Conservation (phyloP, 2,797 vertebrate genomes). For the Uromys caudimaculatus region DNA sequence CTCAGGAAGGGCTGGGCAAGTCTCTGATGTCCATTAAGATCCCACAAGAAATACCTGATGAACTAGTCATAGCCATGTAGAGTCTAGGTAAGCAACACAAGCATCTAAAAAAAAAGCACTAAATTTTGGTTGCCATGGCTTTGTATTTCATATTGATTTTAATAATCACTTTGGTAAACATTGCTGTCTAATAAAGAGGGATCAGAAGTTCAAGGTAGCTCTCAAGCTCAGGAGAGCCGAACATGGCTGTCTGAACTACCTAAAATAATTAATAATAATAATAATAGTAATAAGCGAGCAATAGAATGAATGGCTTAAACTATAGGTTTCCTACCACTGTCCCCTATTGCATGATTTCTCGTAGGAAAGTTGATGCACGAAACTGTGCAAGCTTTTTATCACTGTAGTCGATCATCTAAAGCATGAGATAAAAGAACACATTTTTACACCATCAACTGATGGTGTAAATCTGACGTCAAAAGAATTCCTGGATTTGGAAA, state of each 20-base stretch:
- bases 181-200: background rate
- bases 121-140: background rate
- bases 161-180: background rate
- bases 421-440: background rate
- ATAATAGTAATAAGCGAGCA: slow-evolving; percentile 17
- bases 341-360: background rate
- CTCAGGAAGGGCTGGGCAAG: background rate
- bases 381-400: background rate
- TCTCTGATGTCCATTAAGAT: background rate
- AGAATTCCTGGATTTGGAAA: slow-evolving; percentile 9
- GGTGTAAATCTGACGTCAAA: background rate
- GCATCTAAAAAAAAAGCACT: background rate
- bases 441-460: background rate
- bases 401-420: background rate
- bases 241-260: background rate
- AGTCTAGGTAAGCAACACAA: background rate
- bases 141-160: slow-evolving; percentile 14
- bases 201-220: background rate
- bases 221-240: background rate
- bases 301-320: background rate
- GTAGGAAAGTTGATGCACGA: background rate
- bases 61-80: background rate
- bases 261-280: too few species aligned
- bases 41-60: background rate
- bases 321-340: background rate